Conservation (phyloP, 2,888 invertebrate genomes). For the Phytoseiulus persimilis region DNA sequence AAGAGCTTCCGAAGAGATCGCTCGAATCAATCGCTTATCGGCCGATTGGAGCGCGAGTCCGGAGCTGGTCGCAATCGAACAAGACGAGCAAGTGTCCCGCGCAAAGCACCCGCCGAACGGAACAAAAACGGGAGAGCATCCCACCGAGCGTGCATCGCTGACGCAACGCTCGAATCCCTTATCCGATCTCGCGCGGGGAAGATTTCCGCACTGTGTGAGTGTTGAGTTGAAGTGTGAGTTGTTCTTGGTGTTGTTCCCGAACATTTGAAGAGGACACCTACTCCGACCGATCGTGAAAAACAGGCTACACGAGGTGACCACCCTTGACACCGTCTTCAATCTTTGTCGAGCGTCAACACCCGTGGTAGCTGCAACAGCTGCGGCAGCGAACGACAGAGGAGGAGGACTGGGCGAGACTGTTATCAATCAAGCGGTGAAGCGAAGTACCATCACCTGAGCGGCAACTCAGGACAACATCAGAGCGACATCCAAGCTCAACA, state of each 20-base stretch:
- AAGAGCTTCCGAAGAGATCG: neutral
- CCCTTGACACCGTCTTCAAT: neutral
- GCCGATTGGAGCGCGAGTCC: neutral
- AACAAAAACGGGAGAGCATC: too few relatives aligned
- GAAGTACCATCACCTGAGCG: neutral
- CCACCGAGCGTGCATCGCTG: neutral
- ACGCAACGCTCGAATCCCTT: neutral
- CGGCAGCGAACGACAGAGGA: neutral
- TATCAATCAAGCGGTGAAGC: neutral
- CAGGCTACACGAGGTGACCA: neutral
- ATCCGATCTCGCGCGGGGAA: neutral
- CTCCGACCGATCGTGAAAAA: neutral
- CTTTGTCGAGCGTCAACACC: neutral
- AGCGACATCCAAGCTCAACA: neutral
- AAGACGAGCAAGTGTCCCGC: too few relatives aligned
- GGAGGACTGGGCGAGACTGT: neutral
- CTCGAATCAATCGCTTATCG: neutral
- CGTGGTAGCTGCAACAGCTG: neutral
- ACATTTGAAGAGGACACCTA: neutral
- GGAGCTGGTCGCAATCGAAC: too few relatives aligned
- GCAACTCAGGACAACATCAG: neutral
- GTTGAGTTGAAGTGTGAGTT: neutral
- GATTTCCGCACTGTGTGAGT: neutral
- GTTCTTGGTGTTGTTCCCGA: neutral
- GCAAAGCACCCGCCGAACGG: too few relatives aligned